phyloP scores from a whole-genome alignment of 2,888 invertebrate genomes.

The Spisula solida region DNA sequence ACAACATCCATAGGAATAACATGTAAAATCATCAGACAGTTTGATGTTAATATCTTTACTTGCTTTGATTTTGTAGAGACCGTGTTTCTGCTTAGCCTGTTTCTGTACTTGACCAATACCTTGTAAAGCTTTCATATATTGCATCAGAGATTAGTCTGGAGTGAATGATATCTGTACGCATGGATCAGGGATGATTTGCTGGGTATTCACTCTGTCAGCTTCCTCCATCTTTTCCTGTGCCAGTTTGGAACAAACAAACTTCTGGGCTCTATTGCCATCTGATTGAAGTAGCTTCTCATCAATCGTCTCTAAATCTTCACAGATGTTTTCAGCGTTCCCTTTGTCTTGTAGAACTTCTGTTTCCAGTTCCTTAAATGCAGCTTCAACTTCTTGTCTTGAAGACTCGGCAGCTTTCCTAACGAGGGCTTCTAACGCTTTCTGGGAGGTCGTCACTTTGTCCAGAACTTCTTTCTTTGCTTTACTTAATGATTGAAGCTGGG shows the following conservation, averaged over 20 bases:
- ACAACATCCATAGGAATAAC: slow-evolving; percentile 3
- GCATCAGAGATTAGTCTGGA: not conserved
- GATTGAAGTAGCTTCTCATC: not conserved
- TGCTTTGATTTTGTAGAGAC: not conserved
- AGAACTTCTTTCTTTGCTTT: not conserved
- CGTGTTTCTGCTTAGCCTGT: not conserved
- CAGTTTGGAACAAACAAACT: slow-evolving; percentile 24
- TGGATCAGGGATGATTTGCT: not conserved
- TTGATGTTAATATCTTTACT: slow-evolving; percentile 35
- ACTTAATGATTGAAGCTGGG: not conserved
- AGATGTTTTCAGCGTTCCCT: not conserved
- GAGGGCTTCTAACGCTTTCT: not conserved
- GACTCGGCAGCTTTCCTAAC: not conserved
- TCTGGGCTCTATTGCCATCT: slow-evolving; percentile 25
- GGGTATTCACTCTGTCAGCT: not conserved
- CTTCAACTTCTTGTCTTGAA: not conserved
- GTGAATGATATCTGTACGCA: not conserved
- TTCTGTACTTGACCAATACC: not conserved
- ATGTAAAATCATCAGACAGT: not conserved
- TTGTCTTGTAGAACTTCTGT: not conserved
- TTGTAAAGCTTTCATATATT: not conserved
- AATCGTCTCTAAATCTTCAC: not conserved
- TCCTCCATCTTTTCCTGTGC: not conserved
- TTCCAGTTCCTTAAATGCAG: not conserved
- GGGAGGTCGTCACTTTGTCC: not conserved